Evolutionary conservation across 2,888 invertebrate genomes (phyloP).

Genomic region (Blomia tropicalis): DNA sequence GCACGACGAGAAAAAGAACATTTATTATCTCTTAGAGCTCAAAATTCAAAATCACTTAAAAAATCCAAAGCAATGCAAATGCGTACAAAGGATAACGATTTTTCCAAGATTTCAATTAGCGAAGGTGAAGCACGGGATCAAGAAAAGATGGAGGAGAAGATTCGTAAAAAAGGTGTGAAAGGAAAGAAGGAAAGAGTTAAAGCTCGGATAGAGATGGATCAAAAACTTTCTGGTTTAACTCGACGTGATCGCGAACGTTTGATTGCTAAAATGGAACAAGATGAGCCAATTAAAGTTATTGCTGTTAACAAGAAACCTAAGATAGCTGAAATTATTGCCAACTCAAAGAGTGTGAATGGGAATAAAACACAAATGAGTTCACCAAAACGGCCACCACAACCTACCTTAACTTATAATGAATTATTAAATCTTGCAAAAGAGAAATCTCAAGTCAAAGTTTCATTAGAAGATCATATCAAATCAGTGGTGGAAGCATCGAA

Average conservation of each 20-base stretch:
- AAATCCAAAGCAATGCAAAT: constrained; percentile 29
- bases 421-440: constrained; percentile 17
- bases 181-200: constrained; percentile 28
- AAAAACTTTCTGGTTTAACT: constrained; percentile 1
- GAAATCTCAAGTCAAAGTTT: constrained; percentile 3
- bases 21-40: constrained; percentile 26
- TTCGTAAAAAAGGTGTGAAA: constrained; percentile 20
- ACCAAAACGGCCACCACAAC: neutral
- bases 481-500: constrained; percentile 17
- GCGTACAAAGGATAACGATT: constrained; percentile 29
- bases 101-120: constrained; percentile 26
- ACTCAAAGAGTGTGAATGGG: neutral
- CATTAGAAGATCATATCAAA: constrained; percentile 18
- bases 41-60: constrained; percentile 28
- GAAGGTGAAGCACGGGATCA: constrained; percentile 26
- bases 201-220: constrained; percentile 26
- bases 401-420: constrained; percentile 16
- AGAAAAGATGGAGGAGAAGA: constrained; percentile 25
- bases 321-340: neutral
- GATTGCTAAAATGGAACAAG: neutral
- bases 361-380: neutral
- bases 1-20: constrained; percentile 25
- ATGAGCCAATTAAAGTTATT: constrained; percentile 9
- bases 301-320: neutral
- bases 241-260: neutral